Evolutionary conservation across 2,888 invertebrate species (phyloP).

Genomic region (Archips xylosteana): DNA sequence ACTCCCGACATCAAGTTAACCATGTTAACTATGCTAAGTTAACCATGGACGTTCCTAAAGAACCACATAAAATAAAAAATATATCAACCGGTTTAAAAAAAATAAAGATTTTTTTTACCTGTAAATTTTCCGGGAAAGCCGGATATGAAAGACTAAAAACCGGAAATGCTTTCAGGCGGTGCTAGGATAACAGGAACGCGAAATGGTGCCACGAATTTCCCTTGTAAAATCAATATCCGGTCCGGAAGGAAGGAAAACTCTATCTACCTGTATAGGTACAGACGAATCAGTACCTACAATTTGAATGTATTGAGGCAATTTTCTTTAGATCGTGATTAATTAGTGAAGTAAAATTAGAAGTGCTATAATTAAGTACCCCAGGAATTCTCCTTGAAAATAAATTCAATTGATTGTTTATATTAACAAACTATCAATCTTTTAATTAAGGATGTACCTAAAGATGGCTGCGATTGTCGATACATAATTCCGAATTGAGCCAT

Average conservation of each 20-base stretch:
- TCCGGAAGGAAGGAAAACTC: slow-evolving; percentile 46
- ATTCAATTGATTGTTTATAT: not conserved
- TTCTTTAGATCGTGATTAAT: not conserved
- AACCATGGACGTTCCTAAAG: not conserved
- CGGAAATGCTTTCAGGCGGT: slow-evolving; percentile 63
- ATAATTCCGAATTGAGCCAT: slow-evolving; percentile 34
- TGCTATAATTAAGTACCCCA: not conserved
- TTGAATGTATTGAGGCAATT: not conserved
- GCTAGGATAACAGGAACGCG: slow-evolving; percentile 61
- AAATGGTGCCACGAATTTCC: slow-evolving; percentile 44
- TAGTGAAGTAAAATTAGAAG: not conserved
- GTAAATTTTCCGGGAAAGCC: slow-evolving; percentile 45
- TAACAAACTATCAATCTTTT: not conserved
- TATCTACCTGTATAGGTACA: not conserved
- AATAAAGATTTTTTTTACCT: not conserved
- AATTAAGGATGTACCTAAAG: slow-evolving; percentile 11
- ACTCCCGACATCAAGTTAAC: slow-evolving; percentile 45
- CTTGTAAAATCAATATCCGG: slow-evolving; percentile 63
- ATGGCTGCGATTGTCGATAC: slow-evolving; percentile 55
- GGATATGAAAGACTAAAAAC: slow-evolving; percentile 54
- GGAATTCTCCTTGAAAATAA: not conserved
- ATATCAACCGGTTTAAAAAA: not conserved
- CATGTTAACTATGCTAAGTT: too few relatives aligned
- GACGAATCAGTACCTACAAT: not conserved
- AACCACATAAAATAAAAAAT: not conserved